These are phyloP conservation scores for Scartelaos histophorus DNA, from an alignment of 2,113 vertebrate species.

Conservation along the genomic window DNA sequence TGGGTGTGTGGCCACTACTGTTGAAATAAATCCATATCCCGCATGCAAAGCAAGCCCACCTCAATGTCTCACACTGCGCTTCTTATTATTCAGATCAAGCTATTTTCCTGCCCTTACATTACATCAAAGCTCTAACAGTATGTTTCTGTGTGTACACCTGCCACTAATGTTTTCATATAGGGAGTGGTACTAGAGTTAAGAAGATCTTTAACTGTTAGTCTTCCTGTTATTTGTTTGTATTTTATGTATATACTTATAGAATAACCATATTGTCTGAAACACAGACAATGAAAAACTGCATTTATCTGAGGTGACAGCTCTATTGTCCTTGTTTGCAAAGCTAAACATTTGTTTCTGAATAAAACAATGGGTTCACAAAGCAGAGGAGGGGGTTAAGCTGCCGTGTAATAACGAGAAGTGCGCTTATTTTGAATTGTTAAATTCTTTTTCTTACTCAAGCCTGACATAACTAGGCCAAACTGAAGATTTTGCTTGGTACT, in stretches of 20 bases:
- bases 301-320: slow-evolving; percentile 65
- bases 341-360: slow-evolving; percentile 50
- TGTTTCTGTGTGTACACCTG: slow-evolving; percentile 66
- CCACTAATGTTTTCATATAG: slow-evolving; percentile 59
- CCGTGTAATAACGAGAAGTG: slow-evolving; percentile 10
- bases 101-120: slow-evolving; percentile 28
- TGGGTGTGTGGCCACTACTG: not conserved
- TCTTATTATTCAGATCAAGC: slow-evolving; percentile 32
- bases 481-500: slow-evolving; percentile 31
- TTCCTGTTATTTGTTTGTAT: slow-evolving; percentile 54
- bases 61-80: slow-evolving; percentile 24
- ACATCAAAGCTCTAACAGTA: slow-evolving; percentile 59
- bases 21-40: slow-evolving; percentile 26
- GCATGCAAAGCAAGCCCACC: slow-evolving; percentile 30
- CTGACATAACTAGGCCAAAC: slow-evolving; percentile 53
- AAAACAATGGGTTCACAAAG: slow-evolving; percentile 27
- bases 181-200: slow-evolving; percentile 49
- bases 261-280: slow-evolving; percentile 36
- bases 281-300: slow-evolving; percentile 36
- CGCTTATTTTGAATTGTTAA: not conserved
- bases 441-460: slow-evolving; percentile 22
- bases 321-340: slow-evolving; percentile 62
- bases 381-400: slow-evolving; percentile 9
- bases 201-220: slow-evolving; percentile 46
- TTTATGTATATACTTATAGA: slow-evolving; percentile 31